Conservation (phyloP, 2,888 invertebrate species). For the Philonicus albiceps region DNA sequence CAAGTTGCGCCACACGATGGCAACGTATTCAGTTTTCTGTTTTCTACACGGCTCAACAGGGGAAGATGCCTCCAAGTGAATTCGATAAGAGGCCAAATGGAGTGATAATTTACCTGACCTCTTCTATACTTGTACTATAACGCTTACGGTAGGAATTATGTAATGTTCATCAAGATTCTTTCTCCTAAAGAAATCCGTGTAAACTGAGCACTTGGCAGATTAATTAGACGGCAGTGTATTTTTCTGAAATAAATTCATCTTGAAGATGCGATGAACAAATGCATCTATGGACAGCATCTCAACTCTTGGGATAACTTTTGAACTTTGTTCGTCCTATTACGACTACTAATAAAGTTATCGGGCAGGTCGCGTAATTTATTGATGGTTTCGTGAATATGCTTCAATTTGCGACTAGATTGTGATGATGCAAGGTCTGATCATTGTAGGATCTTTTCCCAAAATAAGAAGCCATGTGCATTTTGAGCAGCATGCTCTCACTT, state of each 20-base stretch:
- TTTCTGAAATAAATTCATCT: background rate
- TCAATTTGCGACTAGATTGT: background rate
- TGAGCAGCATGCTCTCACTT: background rate
- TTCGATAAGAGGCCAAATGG: slow-evolving; percentile 9
- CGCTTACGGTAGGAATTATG: background rate
- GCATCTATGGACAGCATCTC: background rate
- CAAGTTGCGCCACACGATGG: background rate
- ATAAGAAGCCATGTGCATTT: background rate
- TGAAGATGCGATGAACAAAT: background rate
- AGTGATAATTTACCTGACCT: slow-evolving; percentile 36
- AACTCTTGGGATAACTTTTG: background rate
- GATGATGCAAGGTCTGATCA: background rate
- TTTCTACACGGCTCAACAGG: background rate
- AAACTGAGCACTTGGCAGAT: slow-evolving; percentile 12
- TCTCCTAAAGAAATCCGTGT: background rate
- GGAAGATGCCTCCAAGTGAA: background rate
- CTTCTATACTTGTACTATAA: slow-evolving; percentile 18
- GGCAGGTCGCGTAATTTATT: background rate
- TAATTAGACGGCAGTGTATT: slow-evolving; percentile 17
- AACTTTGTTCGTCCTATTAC: background rate
- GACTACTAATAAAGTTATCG: background rate
- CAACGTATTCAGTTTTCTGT: background rate
- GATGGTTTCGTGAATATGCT: background rate
- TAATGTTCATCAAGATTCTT: background rate
- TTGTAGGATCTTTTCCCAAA: background rate